Conservation (phyloP, 2,113 vertebrate species). For the Danionella cerebrum region DNA sequence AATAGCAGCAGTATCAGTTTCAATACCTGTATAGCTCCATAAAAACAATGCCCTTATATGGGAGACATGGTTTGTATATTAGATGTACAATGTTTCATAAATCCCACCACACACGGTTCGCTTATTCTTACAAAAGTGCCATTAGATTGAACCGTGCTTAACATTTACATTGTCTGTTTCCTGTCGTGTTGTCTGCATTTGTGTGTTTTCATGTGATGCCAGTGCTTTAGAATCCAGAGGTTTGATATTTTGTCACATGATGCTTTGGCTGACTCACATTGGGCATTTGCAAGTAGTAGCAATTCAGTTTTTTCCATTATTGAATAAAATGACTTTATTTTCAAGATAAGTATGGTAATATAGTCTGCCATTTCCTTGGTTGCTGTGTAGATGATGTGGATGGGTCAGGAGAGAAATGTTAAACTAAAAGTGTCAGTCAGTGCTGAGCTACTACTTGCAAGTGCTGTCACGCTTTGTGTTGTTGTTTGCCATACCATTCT, state of each 20-base stretch:
- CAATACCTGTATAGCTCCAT: too few species aligned
- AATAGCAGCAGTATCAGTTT: too few species aligned
- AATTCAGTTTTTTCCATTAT: not conserved
- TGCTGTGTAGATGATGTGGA: too few species aligned
- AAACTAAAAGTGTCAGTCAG: not conserved
- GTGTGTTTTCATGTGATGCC: slow-evolving; percentile 21
- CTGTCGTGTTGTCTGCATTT: not conserved
- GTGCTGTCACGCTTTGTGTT: slow-evolving; percentile 60
- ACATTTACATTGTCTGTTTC: not conserved
- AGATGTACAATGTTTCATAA: too few species aligned
- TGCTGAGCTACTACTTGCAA: slow-evolving; percentile 59
- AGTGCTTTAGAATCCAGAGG: slow-evolving; percentile 43
- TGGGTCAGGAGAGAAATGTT: too few species aligned
- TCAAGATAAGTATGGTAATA: too few species aligned
- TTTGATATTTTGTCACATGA: slow-evolving; percentile 44
- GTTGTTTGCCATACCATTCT: slow-evolving; percentile 56
- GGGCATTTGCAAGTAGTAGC: slow-evolving; percentile 64
- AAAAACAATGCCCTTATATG: too few species aligned
- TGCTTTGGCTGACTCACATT: slow-evolving; percentile 51
- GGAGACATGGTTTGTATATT: too few species aligned
- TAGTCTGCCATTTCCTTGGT: too few species aligned
- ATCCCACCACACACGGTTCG: too few species aligned
- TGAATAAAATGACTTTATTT: not conserved
- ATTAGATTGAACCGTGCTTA: too few species aligned
- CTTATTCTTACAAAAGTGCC: too few species aligned